A percentile compares a stretch with the other conserved stretches of the same genome.
Conservation (phyloP, 1,140 invertebrate genomes). For the Streblospio benedicti region DNA sequence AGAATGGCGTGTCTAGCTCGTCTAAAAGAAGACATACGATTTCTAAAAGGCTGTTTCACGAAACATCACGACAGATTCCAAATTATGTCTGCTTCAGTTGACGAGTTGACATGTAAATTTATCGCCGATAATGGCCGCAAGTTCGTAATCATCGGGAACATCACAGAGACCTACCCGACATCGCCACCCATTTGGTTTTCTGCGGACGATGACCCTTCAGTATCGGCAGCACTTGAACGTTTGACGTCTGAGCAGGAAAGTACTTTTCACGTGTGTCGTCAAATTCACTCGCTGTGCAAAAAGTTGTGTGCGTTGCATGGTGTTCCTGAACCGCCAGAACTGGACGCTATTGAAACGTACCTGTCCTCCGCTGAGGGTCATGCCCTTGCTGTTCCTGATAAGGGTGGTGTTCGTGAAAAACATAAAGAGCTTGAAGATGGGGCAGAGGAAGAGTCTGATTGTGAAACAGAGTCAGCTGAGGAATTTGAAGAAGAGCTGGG, state of each 20-base stretch:
- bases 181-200: constrained; percentile 98
- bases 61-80: constrained; percentile 9
- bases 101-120: constrained; percentile 3
- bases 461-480: too few relatives aligned
- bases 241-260: constrained; percentile 81
- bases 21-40: too few relatives aligned
- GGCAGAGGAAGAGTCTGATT: too few relatives aligned
- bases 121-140: not conserved
- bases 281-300: constrained; percentile 76
- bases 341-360: constrained; percentile 65
- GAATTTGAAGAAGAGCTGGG: too few relatives aligned
- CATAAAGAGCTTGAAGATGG: too few relatives aligned
- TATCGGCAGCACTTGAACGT: constrained; percentile 91
- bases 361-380: constrained; percentile 29
- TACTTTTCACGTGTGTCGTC: constrained; percentile 63
- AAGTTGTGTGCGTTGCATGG: constrained; percentile 82
- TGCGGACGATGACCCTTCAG: constrained; percentile 87
- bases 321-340: constrained; percentile 60
- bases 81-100: constrained; percentile 7
- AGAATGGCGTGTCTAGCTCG: too few relatives aligned
- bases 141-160: too few relatives aligned
- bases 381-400: too few relatives aligned
- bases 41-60: too few relatives aligned
- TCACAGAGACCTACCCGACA: constrained; percentile 95
- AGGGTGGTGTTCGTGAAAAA: too few relatives aligned